Evolutionary conservation across 1,140 invertebrate species (phyloP).

Genomic region (Melanaphis sacchari): DNA sequence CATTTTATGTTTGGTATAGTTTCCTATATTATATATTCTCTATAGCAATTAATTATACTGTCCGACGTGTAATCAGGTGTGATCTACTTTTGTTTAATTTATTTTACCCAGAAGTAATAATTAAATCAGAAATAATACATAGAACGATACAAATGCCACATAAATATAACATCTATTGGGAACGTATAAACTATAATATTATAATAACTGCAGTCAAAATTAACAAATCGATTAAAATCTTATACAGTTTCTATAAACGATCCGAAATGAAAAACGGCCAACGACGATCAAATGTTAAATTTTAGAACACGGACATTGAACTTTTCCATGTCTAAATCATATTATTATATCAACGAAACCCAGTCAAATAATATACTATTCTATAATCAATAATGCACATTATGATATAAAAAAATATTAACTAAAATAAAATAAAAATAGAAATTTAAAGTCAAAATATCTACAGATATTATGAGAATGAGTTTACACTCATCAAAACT

Average conservation of each 20-base stretch:
- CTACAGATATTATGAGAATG: too few relatives aligned
- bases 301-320: neutral
- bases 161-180: neutral
- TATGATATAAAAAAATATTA: too few relatives aligned
- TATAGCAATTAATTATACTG: neutral
- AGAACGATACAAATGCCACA: too few relatives aligned
- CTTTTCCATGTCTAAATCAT: too few relatives aligned
- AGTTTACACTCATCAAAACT: too few relatives aligned
- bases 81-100: constrained; percentile 8
- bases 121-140: neutral
- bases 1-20: neutral
- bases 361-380: too few relatives aligned
- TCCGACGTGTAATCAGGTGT: constrained; percentile 16
- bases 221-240: neutral
- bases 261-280: neutral
- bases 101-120: neutral
- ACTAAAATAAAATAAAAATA: too few relatives aligned
- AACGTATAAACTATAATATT: neutral
- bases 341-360: too few relatives aligned
- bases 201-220: neutral
- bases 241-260: neutral
- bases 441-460: too few relatives aligned
- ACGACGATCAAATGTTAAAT: neutral
- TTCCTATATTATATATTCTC: neutral
- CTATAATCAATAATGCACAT: too few relatives aligned